A percentile compares a stretch with the other conserved stretches of the same genome.
Conservation (phyloP, 2,888 invertebrate species). For the Clitarchus hookeri region DNA sequence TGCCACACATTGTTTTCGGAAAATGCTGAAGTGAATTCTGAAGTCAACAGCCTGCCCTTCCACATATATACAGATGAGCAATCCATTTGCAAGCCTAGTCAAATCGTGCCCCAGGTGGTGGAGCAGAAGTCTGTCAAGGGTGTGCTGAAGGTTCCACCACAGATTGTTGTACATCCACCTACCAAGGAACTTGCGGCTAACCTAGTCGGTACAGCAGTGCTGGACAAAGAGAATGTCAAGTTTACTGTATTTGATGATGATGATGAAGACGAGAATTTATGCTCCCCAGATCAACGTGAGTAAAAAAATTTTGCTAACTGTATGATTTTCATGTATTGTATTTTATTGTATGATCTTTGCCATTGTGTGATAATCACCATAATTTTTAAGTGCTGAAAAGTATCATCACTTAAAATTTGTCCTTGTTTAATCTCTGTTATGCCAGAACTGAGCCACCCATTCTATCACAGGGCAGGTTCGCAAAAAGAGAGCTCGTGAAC, state of each 20-base stretch:
- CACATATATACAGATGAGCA: not conserved
- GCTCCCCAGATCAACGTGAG: not conserved
- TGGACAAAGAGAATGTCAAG: not conserved
- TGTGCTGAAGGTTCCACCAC: not conserved
- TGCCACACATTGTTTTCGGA: not conserved
- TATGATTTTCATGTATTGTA: too few species aligned
- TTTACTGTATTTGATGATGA: not conserved
- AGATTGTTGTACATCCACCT: not conserved
- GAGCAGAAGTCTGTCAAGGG: not conserved
- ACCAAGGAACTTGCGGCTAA: not conserved
- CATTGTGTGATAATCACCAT: too few species aligned
- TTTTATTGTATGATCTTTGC: too few species aligned
- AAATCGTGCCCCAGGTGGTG: not conserved
- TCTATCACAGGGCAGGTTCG: too few species aligned
- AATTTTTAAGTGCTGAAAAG: too few species aligned
- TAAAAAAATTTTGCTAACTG: not conserved
- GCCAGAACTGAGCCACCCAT: too few species aligned
- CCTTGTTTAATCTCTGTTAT: too few species aligned
- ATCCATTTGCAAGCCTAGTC: not conserved
- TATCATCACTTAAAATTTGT: too few species aligned
- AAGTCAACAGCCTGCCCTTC: not conserved
- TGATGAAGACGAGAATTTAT: not conserved
- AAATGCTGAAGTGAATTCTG: not conserved
- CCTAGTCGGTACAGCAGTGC: not conserved
- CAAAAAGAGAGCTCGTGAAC: too few species aligned